phyloP scores from a whole-genome alignment of 1,140 invertebrate species.

The Parasteatoda tepidariorum region DNA sequence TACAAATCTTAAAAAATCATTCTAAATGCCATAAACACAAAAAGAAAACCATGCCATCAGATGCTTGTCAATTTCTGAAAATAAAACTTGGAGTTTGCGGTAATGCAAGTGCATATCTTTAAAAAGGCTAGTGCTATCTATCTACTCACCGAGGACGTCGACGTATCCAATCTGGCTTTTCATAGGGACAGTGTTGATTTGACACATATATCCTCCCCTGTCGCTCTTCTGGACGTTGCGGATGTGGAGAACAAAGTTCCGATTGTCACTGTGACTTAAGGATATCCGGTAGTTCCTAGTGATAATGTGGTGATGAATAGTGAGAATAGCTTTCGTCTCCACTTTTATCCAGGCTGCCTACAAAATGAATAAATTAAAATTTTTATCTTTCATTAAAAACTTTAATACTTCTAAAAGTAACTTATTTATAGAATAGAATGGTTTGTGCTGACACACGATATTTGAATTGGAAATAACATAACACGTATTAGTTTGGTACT shows the following conservation, averaged over 20 bases:
- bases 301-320: constrained; percentile 91
- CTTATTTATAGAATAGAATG: not conserved
- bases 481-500: too few species aligned
- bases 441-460: too few species aligned
- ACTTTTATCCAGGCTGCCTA: constrained; percentile 88
- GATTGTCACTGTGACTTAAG: constrained; percentile 85
- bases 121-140: too few species aligned
- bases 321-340: constrained; percentile 92
- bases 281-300: constrained; percentile 91
- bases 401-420: not conserved
- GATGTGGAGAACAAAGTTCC: constrained; percentile 80
- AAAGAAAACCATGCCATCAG: too few species aligned
- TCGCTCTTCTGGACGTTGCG: constrained; percentile 90
- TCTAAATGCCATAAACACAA: too few species aligned
- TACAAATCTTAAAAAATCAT: too few species aligned
- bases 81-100: too few species aligned
- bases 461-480: too few species aligned
- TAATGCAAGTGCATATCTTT: too few species aligned
- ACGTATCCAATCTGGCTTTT: constrained; percentile 90
- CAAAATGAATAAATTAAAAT: not conserved
- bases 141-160: constrained; percentile 88
- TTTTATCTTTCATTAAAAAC: not conserved
- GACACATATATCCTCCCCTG: constrained; percentile 72
- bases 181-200: constrained; percentile 77
- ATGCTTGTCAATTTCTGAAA: too few species aligned